Percentiles rank a stretch among this genome's conserved stretches.
Conservation (phyloP, 2,797 vertebrate species). For the Leptoclinus maculatus region DNA sequence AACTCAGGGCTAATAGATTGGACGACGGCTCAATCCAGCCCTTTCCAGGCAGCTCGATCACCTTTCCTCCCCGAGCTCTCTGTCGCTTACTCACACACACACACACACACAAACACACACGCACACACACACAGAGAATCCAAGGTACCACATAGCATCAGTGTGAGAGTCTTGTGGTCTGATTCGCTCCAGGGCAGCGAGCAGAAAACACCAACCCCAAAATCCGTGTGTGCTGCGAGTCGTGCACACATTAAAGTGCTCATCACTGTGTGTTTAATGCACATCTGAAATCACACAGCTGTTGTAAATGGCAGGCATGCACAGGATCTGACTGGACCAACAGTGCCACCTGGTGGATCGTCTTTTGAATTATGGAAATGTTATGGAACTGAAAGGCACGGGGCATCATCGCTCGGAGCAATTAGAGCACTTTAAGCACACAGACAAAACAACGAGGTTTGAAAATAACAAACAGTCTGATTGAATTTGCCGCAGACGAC, state of each 20-base stretch:
- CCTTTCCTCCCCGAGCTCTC: conserved; percentile 24
- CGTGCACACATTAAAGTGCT: not conserved
- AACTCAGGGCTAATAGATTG: conserved; percentile 47
- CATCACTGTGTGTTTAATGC: conserved; percentile 9
- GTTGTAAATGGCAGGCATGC: conserved; percentile 40
- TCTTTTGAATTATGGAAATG: not conserved
- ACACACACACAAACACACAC: conserved; percentile 3
- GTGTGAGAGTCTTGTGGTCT: not conserved
- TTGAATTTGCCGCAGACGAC: conserved; percentile 23
- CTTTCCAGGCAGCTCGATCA: conserved; percentile 13
- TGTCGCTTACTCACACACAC: not conserved
- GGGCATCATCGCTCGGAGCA: not conserved
- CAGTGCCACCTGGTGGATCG: conserved; percentile 81
- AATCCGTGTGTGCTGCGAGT: not conserved
- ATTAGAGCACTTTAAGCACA: conserved; percentile 26
- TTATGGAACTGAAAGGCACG: not conserved
- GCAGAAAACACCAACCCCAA: not conserved
- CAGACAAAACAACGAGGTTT: conserved; percentile 16
- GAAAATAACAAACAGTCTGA: conserved; percentile 33
- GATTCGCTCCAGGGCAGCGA: conserved; percentile 35
- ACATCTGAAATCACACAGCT: conserved; percentile 24
- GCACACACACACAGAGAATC: not conserved
- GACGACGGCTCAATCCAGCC: conserved; percentile 22
- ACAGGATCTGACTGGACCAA: conserved; percentile 57
- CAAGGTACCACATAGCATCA: conserved; percentile 25